Conservation (phyloP, 2,797 vertebrate genomes). For the Karalla daura region DNA sequence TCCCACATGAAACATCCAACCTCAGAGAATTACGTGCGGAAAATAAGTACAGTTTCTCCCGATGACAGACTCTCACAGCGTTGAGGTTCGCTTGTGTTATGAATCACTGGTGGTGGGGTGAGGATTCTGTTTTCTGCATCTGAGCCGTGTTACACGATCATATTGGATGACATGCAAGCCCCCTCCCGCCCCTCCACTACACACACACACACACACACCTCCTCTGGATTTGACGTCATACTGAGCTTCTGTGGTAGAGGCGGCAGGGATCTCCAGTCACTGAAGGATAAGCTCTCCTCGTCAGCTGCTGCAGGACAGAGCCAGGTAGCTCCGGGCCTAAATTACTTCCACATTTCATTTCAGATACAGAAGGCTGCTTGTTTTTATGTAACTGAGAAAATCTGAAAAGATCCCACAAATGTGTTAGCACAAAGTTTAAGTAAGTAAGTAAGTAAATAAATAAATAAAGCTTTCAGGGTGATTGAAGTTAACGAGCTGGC, state of each 20-base stretch:
- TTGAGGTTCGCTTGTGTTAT: background rate
- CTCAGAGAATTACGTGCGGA: background rate
- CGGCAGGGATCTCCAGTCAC: conserved; percentile 59
- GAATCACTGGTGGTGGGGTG: background rate
- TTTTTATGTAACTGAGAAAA: conserved; percentile 18
- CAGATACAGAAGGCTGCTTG: conserved; percentile 25
- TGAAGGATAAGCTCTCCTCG: conserved; percentile 48
- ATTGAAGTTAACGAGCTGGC: conserved; percentile 2
- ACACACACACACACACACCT: background rate
- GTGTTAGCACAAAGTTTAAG: too few species aligned
- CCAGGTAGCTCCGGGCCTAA: conserved; percentile 61
- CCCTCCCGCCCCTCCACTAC: too few species aligned
- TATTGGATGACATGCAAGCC: conserved; percentile 1
- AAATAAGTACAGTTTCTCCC: background rate
- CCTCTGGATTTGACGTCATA: conserved; percentile 40
- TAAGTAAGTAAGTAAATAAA: too few species aligned
- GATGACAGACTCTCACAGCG: background rate
- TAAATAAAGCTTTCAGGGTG: background rate
- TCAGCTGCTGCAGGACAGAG: conserved; percentile 73
- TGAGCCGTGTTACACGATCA: conserved; percentile 39
- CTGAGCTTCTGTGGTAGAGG: conserved; percentile 46
- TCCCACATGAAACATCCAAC: background rate
- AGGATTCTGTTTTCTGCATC: conserved; percentile 10
- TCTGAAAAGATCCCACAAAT: too few species aligned
- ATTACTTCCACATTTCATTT: conserved; percentile 79